phyloP scores from a whole-genome alignment of 2,113 vertebrate species.

The Dermatemys mawii region DNA sequence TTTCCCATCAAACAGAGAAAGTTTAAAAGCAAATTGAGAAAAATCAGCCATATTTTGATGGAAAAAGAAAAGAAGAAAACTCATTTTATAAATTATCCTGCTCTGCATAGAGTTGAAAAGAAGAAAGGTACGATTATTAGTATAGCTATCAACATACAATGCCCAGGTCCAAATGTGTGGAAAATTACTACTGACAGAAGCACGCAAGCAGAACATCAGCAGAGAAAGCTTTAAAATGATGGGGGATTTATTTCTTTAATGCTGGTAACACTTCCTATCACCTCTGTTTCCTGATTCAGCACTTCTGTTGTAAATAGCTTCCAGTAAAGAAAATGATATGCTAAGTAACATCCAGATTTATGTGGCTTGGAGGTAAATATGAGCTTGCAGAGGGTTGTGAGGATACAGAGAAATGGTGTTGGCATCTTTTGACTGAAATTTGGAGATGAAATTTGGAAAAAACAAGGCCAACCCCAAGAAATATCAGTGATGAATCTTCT shows the following conservation, averaged over 20 bases:
- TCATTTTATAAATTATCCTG: slow-evolving; percentile 9
- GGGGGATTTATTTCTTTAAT: neutral
- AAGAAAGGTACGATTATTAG: neutral
- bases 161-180: neutral
- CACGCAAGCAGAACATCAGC: neutral
- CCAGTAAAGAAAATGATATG: neutral
- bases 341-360: neutral
- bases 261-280: neutral
- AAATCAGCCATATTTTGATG: slow-evolving; percentile 45
- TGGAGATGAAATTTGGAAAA: neutral
- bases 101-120: slow-evolving; percentile 57
- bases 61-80: neutral
- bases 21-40: slow-evolving; percentile 20
- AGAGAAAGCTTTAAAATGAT: neutral
- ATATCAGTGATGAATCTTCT: neutral
- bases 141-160: neutral
- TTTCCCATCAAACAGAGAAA: slow-evolving; percentile 34
- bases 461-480: neutral
- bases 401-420: neutral
- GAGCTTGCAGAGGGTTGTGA: neutral
- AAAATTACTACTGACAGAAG: neutral
- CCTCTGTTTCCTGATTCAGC: neutral
- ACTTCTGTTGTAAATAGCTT: neutral
- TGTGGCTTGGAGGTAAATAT: neutral
- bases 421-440: neutral